Conservation (phyloP, 2,797 vertebrate genomes). For the Taenioides sp. region DNA sequence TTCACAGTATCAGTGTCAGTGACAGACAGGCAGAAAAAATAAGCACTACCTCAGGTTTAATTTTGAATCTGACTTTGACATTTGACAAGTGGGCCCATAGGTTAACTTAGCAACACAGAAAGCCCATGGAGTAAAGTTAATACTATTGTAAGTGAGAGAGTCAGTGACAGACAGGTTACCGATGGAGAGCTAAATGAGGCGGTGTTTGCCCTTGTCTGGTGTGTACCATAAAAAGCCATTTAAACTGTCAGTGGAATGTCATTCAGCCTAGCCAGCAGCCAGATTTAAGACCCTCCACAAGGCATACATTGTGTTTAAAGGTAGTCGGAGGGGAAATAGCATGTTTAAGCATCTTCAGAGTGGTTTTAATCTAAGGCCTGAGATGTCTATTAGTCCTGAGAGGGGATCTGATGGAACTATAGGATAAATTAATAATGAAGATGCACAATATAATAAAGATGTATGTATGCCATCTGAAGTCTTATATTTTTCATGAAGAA, state of each 20-base stretch:
- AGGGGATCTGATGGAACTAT: background rate
- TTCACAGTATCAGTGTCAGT: background rate
- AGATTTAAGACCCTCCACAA: constrained; percentile 58
- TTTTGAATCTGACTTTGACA: constrained; percentile 1
- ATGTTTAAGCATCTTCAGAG: constrained; percentile 36
- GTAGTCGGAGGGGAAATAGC: constrained; percentile 46
- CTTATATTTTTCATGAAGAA: background rate
- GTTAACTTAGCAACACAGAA: constrained; percentile 12
- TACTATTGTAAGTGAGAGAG: constrained; percentile 16
- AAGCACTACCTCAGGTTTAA: background rate
- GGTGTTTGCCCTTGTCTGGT: constrained; percentile 50
- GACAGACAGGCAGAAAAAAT: background rate
- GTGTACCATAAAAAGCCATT: constrained; percentile 47
- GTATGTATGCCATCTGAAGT: background rate
- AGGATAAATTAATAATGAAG: background rate
- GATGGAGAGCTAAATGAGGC: constrained; percentile 40
- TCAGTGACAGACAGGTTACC: constrained; percentile 37
- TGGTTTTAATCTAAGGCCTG: constrained; percentile 26
- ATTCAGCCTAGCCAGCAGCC: constrained; percentile 52
- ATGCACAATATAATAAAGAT: background rate
- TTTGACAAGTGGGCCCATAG: background rate
- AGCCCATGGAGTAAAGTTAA: constrained; percentile 1
- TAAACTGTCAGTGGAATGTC: constrained; percentile 64
- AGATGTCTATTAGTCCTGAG: constrained; percentile 8
- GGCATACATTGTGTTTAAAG: constrained; percentile 52